Evolutionary conservation across 2,888 invertebrate genomes (phyloP).

Genomic region (Portevinia maculata): DNA sequence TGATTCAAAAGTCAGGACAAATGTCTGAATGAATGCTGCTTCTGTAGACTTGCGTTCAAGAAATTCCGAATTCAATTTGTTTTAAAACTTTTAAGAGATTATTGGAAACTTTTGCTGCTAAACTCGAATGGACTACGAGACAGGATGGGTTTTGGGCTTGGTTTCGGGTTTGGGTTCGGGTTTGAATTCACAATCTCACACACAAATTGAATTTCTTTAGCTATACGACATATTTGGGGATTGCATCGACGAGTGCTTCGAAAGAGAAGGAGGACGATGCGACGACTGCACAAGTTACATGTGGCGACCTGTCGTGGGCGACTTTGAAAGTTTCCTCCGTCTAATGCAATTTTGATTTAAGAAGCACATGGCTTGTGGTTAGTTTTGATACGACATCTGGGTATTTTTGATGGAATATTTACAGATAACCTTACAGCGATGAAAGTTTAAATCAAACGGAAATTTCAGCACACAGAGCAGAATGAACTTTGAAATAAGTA

Average conservation of each 20-base stretch:
- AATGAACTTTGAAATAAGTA: too few relatives aligned
- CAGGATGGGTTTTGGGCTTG: conserved; percentile 2
- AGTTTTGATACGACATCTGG: conserved; percentile 61
- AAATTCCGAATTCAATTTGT: conserved; percentile 68
- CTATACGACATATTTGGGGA: too few relatives aligned
- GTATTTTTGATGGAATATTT: conserved; percentile 56
- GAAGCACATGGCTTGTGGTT: conserved; percentile 59
- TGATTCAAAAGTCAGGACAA: conserved; percentile 59
- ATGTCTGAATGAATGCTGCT: conserved; percentile 31
- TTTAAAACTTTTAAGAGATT: conserved; percentile 58
- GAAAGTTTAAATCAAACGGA: too few relatives aligned
- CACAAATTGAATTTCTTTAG: conserved; percentile 50
- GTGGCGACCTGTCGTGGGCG: conserved; percentile 47
- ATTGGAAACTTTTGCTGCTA: conserved; percentile 56
- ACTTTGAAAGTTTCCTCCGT: conserved; percentile 54
- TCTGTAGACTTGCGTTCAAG: conserved; percentile 25
- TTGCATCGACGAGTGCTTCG: too few relatives aligned
- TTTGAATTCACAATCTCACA: conserved; percentile 36
- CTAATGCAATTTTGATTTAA: conserved; percentile 67
- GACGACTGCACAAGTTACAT: conserved; percentile 22
- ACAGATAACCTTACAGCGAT: conserved; percentile 8
- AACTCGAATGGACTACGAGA: conserved; percentile 7
- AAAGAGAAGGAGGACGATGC: too few relatives aligned
- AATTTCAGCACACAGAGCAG: too few relatives aligned
- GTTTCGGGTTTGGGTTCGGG: conserved; percentile 2